Evolutionary conservation across 1,140 invertebrate species (phyloP), one percentile per base, ranked within the genome.

Genomic region (Zeugodacus cucurbitae): DNA sequence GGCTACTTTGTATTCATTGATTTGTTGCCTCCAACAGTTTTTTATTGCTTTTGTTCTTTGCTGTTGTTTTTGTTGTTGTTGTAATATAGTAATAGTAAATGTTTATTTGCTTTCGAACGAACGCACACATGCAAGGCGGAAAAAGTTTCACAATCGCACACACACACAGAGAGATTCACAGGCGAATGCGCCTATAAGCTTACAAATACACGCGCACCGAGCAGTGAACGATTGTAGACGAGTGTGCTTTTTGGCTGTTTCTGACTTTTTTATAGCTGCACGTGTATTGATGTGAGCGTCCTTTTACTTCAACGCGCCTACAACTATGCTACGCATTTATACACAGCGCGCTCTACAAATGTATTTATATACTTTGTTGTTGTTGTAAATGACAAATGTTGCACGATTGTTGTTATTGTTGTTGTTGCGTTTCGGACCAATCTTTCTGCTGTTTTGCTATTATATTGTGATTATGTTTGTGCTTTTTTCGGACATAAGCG

Each of bases 1-100:
- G 70, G 62, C 41, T 48, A 82, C 22, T 48, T 82, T 82, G 74
- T 48, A 82, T 82, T 82, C 74, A 82, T 82, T 82, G 74, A 82
- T 82, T 82, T 82, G 74, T 82, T 82, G 41, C 74, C 34, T 20
- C 37, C 29, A 26, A 11, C 44, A 2, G 74, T 48, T 82, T 22
- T 41, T 70, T 82, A 14, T 26, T 48, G 37, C 2, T 48, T 48
- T 82, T 48, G 7, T 48, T n/a, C 29, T 70, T 64, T 17, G 70
- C 29, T 82, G 41, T 48, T 67, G 64, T 17, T 48, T 11, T 32
- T 67, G 10, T 70, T 70, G 7, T 82, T 82, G 37, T 82, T 82
- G 74, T 82, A 48, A 48, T 82, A 11, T 82, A 82, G 74, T 82
- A 82, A 82, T 82, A 82, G 74, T 82, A 82, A 82, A 82, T 48